These are phyloP conservation scores for Bolborhynchus lineola DNA, from an alignment of 2,113 vertebrate genomes.

Conservation along the genomic window DNA sequence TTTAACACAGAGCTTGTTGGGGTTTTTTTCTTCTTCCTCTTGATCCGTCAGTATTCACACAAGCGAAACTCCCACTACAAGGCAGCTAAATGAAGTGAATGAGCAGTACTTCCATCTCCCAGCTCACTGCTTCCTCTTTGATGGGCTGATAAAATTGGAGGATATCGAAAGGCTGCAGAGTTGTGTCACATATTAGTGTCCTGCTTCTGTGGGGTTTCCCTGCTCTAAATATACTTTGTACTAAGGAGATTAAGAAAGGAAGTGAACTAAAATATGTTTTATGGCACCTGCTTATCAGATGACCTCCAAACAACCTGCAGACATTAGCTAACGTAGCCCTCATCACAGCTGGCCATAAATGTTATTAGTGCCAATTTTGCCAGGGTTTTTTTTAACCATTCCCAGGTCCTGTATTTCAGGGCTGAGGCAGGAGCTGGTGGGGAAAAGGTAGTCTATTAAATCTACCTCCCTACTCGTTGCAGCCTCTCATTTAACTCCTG, in stretches of 20 bases:
- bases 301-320: constrained; percentile 46
- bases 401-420: background rate
- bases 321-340: constrained; percentile 17
- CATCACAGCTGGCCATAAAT: constrained; percentile 23
- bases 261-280: constrained; percentile 46
- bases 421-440: background rate
- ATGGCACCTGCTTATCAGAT: constrained; percentile 64
- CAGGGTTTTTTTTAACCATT: background rate
- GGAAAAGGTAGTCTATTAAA: background rate
- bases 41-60: constrained; percentile 32
- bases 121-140: constrained; percentile 48
- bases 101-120: constrained; percentile 28
- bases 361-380: background rate
- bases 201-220: constrained; percentile 62
- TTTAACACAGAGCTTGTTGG: background rate
- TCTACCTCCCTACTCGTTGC: background rate
- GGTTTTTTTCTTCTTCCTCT: background rate
- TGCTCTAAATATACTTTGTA: constrained; percentile 47
- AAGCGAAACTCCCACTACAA: constrained; percentile 12
- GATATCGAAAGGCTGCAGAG: constrained; percentile 33
- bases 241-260: constrained; percentile 47
- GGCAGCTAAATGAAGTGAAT: constrained; percentile 51
- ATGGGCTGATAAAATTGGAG: constrained; percentile 46
- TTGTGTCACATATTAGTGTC: constrained; percentile 52
- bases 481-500: background rate